Base-by-base conservation (phyloP, 2,888 invertebrate species). In the Ophioninae sp. region DNA sequence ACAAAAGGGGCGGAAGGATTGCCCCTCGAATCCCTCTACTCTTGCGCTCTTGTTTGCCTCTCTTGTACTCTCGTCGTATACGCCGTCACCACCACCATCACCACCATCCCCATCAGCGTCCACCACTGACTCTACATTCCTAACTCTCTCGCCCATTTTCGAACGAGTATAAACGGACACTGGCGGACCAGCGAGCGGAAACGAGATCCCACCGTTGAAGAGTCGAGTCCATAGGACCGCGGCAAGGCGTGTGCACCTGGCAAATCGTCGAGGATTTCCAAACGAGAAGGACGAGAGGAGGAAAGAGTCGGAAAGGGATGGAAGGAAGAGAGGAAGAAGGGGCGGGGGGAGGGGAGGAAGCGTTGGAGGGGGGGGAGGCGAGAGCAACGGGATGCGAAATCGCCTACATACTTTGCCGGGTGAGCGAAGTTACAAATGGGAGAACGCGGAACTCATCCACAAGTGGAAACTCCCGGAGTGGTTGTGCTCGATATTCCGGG, bases 361-460 rank as follows among this genome's bases (percentile, higher is more conserved):
- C 2, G 30, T 30, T 30, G 83, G 51, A 63, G 67, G 74, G 51
- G 67, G 67, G 74, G 76, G 51, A 20, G 51, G 80, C 81, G 59
- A 58, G 63, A 72, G 82, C 65, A 86, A 79, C 83, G 86, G 78
- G 82, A 82, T 85, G 82, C 83, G 77, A 65, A 63, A 84, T 83
- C 79, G 79, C 83, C 81, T 90, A 90, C 90, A 90, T 91, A 91
- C 91, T 92, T 92, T 92, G 90, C 90, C 91, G 91, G 90, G 87
- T 92, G 91, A 92, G 88, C 89, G 90, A 89, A 91, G 91, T 92
- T 91, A 91, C 91, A 91, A 92, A 92, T 92, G 91, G 91, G 90
- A 90, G 90, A 89, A 92, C 91, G 90, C 91, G 90, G 87, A 89
- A 91, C 88, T 91, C 91, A 91, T 91, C 89, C 91, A 88, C 91